Evolutionary conservation across 2,797 vertebrate species (phyloP).

Genomic region (Amblyraja radiata): DNA sequence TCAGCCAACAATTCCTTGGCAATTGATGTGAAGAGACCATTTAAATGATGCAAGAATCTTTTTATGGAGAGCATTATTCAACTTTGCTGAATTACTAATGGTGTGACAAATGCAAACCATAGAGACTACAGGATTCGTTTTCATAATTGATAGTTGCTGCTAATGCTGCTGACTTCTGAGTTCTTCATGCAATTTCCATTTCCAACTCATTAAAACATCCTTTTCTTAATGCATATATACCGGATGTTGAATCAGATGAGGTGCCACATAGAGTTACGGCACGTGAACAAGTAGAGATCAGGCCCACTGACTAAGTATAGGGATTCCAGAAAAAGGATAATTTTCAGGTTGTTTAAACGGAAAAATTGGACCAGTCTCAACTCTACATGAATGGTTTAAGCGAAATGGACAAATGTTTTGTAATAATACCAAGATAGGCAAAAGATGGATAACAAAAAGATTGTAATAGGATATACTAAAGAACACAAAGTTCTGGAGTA

Average conservation of each 20-base stretch:
- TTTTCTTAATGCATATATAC: background rate
- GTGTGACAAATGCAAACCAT: background rate
- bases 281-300: too few species aligned
- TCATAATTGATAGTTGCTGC: conserved; percentile 10
- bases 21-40: background rate
- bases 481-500: too few species aligned
- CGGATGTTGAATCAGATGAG: background rate
- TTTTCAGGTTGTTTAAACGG: too few species aligned
- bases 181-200: conserved; percentile 12
- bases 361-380: too few species aligned
- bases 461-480: too few species aligned
- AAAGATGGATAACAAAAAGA: too few species aligned
- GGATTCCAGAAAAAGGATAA: too few species aligned
- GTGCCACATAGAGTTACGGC: too few species aligned
- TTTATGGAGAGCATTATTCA: conserved; percentile 28
- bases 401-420: too few species aligned
- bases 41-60: background rate
- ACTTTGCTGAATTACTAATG: conserved; percentile 19
- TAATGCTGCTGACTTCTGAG: conserved; percentile 21
- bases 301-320: too few species aligned
- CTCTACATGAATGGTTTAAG: too few species aligned
- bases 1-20: background rate
- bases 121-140: conserved; percentile 8
- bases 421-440: too few species aligned
- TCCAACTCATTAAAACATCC: background rate